Evolutionary conservation across 2,113 vertebrate genomes (phyloP).

Genomic region (cat (Felis catus)): DNA sequence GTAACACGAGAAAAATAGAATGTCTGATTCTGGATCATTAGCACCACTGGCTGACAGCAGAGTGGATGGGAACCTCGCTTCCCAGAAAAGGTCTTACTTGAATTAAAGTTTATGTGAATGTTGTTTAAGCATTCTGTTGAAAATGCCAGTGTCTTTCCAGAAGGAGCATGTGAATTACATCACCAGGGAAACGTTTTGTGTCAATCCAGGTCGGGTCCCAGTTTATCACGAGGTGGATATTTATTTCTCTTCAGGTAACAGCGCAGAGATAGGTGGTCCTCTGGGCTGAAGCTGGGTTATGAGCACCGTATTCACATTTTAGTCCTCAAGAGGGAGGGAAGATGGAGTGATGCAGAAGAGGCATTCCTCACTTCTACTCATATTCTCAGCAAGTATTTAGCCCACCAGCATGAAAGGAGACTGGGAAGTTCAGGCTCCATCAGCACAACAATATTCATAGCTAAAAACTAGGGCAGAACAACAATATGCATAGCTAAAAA

Average conservation of each 20-base stretch:
- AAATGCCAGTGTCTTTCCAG: background rate
- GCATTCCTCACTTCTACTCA: background rate
- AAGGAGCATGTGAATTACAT: background rate
- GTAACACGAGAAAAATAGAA: background rate
- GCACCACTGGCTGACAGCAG: background rate
- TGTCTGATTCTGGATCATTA: background rate
- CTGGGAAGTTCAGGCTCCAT: background rate
- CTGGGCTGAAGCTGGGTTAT: background rate
- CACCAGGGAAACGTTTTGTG: background rate
- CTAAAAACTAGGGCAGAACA: background rate
- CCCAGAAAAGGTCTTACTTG: background rate
- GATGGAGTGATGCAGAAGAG: background rate
- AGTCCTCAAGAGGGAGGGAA: background rate
- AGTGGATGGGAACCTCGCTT: background rate
- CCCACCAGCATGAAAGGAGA: background rate
- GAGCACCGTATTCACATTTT: background rate
- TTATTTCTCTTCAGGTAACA: background rate
- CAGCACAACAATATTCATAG: background rate
- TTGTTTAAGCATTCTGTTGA: background rate
- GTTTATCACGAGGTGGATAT: background rate
- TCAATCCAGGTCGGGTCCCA: background rate
- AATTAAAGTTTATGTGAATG: background rate
- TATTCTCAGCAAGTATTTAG: background rate
- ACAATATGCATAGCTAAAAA: background rate
- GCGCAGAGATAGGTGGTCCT: background rate